Base-by-base conservation (phyloP, 2,113 vertebrate species). In the Amia ocellicauda region DNA sequence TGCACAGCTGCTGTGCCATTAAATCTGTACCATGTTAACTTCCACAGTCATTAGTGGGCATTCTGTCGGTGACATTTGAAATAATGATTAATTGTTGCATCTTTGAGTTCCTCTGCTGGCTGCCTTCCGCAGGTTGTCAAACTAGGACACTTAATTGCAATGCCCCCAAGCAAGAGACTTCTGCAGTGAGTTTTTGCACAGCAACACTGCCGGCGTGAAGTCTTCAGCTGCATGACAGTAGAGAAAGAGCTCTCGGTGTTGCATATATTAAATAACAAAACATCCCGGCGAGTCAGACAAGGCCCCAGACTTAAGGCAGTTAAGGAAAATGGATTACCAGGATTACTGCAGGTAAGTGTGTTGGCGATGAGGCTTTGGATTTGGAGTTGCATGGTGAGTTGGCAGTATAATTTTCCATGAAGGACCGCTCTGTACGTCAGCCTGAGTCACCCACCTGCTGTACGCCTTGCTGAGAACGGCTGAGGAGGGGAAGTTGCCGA, bases 1-100 rank as follows among this genome's bases (percentile, higher is more conserved):
- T 36, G 41, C 41, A 27, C 58, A 53, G 57, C 27, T 53, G 51
- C 20, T 3, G 29, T 23, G 26, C 23, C 11, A 51, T 67, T 67
- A 54, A 56, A 36, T 42, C 9, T 19, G 24, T 3, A 26, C 24
- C 8, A n/a, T 19, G 27, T 29, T 50, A 19, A 29, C 20, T 31
- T 41, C 49, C n/a, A 26, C 41, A 26, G 14, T 14, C 10, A 17
- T 19, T 47, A n/a, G n/a, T 2, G 13, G 43, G 26, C 2, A 2
- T 26, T 50, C 43, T 24, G 40, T 22, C 29, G 1, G 10, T 23
- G 41, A 60, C 42, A 17, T 40, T 23, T 47, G 23, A 28, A 28
- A 60, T 60, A 22, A 51, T 28, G 23, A 31, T 62, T 36, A 36
- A 16, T 49, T 13, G 45, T 8, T 20, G 27, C 47, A 23, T 36